Base-by-base conservation (phyloP, 2,888 invertebrate species). In the Tribolium freemani region DNA sequence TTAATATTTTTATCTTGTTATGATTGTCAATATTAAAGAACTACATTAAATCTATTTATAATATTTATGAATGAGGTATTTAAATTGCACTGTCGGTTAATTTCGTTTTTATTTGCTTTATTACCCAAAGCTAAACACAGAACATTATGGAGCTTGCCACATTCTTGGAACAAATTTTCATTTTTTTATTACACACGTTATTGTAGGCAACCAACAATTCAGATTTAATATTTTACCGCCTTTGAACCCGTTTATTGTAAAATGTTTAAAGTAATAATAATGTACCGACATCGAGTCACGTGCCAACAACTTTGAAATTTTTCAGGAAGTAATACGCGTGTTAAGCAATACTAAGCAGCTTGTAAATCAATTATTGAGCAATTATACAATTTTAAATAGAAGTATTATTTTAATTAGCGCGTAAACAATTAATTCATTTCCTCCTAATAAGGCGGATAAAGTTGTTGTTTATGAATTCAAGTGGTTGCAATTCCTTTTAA, bases 21-120 rank as follows among this genome's bases (percentile, higher is more conserved):
- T 64, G 64, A 64, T 64, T 38, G 21, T 64, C 44, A 64, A 64
- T 45, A 45, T 51, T 53, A 50, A 51, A 50, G 64, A 64, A 53
- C 38, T 63, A 53, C 64, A 64, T 64, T 54, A 64, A 64, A 64
- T 64, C 54, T 64, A 64, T 64, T 64, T 64, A 54, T 64, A 56
- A 30, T 56, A 54, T 54, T 64, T 54, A 45, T 64, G 64, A 64
- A 64, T 64, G 64, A 45, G 44, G 31, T 26, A 54, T 64, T 64
- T 44, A 64, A 51, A 63, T 51, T 60, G 21, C 60, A 60, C 8
- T 60, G 46, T 13, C 46, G 58, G 54, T 51, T 51, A 51, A 51
- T 51, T 51, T 51, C 8, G 51, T 20, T 60, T 60, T 46, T 26
- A 60, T 20, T 21, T 26, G 21, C 30, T n/a, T 51, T 13, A 21